phyloP scores from a whole-genome alignment of 53 echinoderm and acorn worm genomes.

The Arbacia lixula region DNA sequence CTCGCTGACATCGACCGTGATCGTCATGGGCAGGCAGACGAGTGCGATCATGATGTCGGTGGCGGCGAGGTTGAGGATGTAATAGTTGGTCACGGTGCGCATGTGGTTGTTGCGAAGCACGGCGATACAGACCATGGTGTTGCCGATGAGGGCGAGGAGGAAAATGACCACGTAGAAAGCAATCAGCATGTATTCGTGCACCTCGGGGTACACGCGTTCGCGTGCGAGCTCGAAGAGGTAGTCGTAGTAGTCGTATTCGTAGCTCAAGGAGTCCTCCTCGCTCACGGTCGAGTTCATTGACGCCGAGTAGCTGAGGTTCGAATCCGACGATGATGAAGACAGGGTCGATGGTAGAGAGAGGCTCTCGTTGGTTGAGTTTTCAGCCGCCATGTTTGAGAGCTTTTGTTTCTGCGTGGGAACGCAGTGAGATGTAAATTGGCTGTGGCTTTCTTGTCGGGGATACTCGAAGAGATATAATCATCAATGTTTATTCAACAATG shows the following conservation, averaged over 20 bases:
- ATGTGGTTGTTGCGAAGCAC: slow-evolving; percentile 81
- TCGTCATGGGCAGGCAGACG: slow-evolving; percentile 72
- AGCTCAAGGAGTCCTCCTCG: neutral
- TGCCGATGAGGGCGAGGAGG: slow-evolving; percentile 69
- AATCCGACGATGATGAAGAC: neutral
- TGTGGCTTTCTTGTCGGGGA: no score
- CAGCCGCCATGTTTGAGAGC: no score
- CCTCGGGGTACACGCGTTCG: slow-evolving; percentile 58
- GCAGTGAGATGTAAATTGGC: no score
- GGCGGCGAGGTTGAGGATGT: slow-evolving; percentile 77
- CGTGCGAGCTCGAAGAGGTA: slow-evolving; percentile 37
- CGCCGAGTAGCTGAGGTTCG: neutral
- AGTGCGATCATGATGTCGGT: slow-evolving; percentile 77
- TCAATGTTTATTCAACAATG: no score
- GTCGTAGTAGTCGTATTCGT: neutral
- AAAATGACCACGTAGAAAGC: slow-evolving; percentile 66
- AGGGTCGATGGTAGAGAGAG: neutral
- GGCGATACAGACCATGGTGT: slow-evolving; percentile 78
- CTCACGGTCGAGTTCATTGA: neutral
- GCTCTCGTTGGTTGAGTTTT: neutral
- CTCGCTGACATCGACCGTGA: slow-evolving; percentile 72
- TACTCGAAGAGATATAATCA: no score
- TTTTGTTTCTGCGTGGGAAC: no score
- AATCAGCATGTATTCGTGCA: slow-evolving; percentile 82
- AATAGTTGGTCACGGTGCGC: slow-evolving; percentile 87